Base-by-base conservation (phyloP, 2,113 vertebrate species). In the Lipophrys pholis region DNA sequence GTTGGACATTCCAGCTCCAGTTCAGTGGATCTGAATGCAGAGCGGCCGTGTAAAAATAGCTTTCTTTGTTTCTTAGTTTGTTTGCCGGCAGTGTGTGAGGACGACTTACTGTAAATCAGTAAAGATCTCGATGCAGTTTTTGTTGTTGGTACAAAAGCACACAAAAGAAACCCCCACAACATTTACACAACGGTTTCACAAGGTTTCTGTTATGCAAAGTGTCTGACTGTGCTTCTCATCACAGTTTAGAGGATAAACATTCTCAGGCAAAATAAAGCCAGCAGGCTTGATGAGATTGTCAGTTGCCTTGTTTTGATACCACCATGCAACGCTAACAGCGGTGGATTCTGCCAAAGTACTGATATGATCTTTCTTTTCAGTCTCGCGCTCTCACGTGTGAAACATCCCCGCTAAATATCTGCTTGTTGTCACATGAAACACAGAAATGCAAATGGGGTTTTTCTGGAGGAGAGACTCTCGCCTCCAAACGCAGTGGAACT, bases 141-240 rank as follows among this genome's bases (percentile, higher is more conserved):
- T 41, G 43, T 46, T 64, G 4, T 43, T 48, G 21, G 2, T 54
- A 30, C 52, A 84, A 51, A 41, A 57, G 69, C 63, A 65, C 35
- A 60, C 3, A 61, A 36, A 30, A 30, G 21, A 30, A 30, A 30
- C 21, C 21, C 21, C 11, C 6, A 45, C 76, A 84, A 76, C 16
- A 66, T 66, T 76, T 30, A 1, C 43, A 58, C 9, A 57, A 41
- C 3, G 8, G 15, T 61, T 56, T 69, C 38, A 40, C 45, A 9
- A 61, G 67, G 17, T 43, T 43, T 38, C 60, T 50, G 65, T 84
- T 78, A 68, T 82, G 59, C 76, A 86, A 77, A 81, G 6, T 38
- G 6, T 36, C 5, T 61, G 6, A 0, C 11, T 7, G 0, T 17
- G 1, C 0, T 7, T 42, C 10, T 49, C 11, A 53, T 30, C 1